Evolutionary conservation across 2,113 vertebrate species (phyloP).

Genomic region (Eurystomus gularis): DNA sequence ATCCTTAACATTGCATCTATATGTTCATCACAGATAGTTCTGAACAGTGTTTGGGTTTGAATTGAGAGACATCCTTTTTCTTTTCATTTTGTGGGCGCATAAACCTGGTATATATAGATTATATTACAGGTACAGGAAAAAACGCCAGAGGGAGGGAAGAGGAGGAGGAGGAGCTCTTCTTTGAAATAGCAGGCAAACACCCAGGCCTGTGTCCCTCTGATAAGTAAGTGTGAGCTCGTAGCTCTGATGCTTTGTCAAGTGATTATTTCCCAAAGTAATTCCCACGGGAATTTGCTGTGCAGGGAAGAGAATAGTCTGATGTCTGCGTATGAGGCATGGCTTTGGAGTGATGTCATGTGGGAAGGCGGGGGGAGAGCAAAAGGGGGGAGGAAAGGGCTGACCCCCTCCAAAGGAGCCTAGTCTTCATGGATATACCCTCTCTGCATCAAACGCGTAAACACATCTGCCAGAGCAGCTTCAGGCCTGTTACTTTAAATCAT

Average conservation of each 20-base stretch:
- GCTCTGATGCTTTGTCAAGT: not conserved
- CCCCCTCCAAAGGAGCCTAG: not conserved
- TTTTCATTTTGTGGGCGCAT: not conserved
- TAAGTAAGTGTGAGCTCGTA: not conserved
- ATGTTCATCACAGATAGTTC: not conserved
- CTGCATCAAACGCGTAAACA: not conserved
- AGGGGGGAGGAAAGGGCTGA: not conserved
- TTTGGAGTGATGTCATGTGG: fast-evolving
- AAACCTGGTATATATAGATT: not conserved
- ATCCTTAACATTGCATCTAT: not conserved
- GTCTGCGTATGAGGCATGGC: fast-evolving
- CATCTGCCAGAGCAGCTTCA: not conserved
- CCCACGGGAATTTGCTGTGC: not conserved
- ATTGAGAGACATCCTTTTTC: not conserved
- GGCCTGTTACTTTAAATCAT: not conserved
- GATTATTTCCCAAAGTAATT: not conserved
- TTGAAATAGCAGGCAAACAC: not conserved
- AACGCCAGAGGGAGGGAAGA: not conserved
- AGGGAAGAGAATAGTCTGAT: not conserved
- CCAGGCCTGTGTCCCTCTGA: not conserved
- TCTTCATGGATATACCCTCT: not conserved
- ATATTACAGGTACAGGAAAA: not conserved
- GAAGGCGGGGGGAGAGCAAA: not conserved
- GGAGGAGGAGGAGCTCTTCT: not conserved
- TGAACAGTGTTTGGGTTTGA: not conserved